phyloP scores from a whole-genome alignment of 2,888 invertebrate species.

The Salticus scenicus region DNA sequence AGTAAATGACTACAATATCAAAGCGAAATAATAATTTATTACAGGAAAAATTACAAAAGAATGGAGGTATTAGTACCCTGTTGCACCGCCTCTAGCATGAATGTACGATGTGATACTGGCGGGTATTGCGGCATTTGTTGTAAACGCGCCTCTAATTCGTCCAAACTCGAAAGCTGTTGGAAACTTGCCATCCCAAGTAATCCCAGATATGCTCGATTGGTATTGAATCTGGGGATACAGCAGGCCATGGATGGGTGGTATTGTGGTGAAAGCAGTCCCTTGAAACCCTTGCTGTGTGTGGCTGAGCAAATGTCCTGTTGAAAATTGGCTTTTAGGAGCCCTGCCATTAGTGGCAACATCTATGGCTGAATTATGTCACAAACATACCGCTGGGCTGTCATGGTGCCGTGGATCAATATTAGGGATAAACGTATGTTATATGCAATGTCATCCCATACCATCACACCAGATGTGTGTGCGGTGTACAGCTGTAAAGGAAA shows the following conservation, averaged over 20 bases:
- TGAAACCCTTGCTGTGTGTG: background rate
- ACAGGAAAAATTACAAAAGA: background rate
- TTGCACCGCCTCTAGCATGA: background rate
- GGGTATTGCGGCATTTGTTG: background rate
- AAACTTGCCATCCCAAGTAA: constrained; percentile 8
- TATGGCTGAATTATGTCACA: background rate
- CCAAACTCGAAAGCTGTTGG: no score
- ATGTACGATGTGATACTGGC: background rate
- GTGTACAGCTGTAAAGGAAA: no score
- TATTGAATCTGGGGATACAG: background rate
- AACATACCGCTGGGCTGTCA: no score
- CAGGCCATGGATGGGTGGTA: constrained; percentile 11
- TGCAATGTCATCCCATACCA: background rate
- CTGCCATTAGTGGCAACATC: background rate
- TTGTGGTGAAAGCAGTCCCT: background rate
- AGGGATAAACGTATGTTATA: background rate
- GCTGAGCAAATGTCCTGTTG: background rate
- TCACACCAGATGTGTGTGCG: background rate
- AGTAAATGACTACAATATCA: background rate
- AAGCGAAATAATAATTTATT: background rate
- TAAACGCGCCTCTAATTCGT: constrained; percentile 10
- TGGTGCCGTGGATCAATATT: constrained; percentile 6
- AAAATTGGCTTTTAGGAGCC: background rate
- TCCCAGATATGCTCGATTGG: constrained; percentile 24
- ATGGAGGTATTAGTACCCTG: background rate